Evolutionary conservation across 1,140 invertebrate species (phyloP).

Genomic region (Eumaeus atala): DNA sequence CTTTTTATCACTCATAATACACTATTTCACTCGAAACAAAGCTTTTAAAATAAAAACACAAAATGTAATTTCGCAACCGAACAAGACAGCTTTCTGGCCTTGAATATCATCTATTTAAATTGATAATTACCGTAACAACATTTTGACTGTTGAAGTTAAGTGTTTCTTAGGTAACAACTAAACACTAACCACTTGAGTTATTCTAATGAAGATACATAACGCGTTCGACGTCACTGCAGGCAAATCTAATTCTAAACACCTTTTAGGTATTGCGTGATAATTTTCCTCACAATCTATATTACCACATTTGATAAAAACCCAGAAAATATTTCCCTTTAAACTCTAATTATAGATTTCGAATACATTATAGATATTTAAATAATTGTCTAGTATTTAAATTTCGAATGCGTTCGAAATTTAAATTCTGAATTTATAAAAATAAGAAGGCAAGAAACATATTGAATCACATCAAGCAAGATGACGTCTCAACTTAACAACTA

Average conservation of each 20-base stretch:
- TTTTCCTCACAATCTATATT: constrained; percentile 14
- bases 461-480: constrained; percentile 20
- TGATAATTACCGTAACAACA: constrained; percentile 5
- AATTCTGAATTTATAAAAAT: neutral
- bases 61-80: too few relatives aligned
- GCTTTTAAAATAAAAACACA: too few relatives aligned
- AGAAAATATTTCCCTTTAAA: too few relatives aligned
- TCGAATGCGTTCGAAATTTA: too few relatives aligned
- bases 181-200: neutral
- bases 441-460: constrained; percentile 17
- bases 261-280: constrained; percentile 13
- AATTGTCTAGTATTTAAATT: constrained; percentile 1
- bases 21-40: too few relatives aligned
- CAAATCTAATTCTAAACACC: neutral
- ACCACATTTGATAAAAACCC: too few relatives aligned
- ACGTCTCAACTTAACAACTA: constrained; percentile 18
- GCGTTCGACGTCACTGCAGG: constrained; percentile 25
- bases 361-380: constrained; percentile 11
- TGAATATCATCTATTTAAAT: constrained; percentile 25
- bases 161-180: neutral
- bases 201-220: constrained; percentile 3
- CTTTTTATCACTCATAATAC: too few relatives aligned
- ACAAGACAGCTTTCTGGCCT: constrained; percentile 4
- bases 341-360: too few relatives aligned
- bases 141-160: neutral